Evolutionary conservation across 1,140 invertebrate species (phyloP).

Genomic region (Diorhabda sublineata): DNA sequence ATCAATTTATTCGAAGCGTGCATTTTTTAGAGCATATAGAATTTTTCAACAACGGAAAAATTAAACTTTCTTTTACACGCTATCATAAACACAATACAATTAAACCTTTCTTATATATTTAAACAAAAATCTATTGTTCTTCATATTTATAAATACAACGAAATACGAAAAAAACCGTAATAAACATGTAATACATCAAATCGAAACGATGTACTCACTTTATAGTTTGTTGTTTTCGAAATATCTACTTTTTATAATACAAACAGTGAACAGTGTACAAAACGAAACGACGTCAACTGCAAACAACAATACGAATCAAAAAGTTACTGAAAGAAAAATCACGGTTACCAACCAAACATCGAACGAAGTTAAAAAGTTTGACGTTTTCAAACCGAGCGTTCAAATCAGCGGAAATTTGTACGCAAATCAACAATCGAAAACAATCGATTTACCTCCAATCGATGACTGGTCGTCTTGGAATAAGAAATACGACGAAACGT

Average conservation of each 20-base stretch:
- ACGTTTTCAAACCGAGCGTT: background rate
- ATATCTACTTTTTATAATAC: background rate
- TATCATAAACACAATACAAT: background rate
- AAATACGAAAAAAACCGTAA: background rate
- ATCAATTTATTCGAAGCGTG: no score
- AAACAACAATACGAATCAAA: background rate
- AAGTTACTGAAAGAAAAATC: background rate
- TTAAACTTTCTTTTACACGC: background rate
- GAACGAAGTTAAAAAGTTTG: background rate
- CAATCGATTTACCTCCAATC: background rate
- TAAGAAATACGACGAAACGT: background rate
- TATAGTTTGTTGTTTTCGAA: background rate
- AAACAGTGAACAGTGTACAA: background rate
- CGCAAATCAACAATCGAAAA: background rate
- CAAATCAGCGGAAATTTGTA: background rate
- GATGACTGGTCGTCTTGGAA: background rate
- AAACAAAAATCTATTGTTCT: background rate
- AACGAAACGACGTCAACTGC: background rate
- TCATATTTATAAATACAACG: background rate
- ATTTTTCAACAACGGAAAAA: background rate
- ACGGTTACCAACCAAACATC: background rate
- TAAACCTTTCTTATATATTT: background rate
- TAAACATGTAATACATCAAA: background rate
- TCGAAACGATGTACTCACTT: background rate
- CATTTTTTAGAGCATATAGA: background rate